phyloP scores from a whole-genome alignment of 2,113 vertebrate genomes.

The Eptesicus fuscus region DNA sequence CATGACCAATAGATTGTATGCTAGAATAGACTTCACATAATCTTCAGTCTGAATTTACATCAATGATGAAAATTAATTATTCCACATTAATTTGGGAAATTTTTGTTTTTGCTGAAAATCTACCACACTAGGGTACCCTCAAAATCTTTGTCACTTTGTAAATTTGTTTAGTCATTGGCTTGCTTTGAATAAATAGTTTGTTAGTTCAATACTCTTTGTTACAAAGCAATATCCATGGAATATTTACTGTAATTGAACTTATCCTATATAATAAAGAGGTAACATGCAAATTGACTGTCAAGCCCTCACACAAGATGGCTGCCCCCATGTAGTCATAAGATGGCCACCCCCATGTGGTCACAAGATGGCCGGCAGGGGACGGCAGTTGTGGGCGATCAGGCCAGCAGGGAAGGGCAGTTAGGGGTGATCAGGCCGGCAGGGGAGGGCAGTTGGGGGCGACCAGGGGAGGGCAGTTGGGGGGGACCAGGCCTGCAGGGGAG shows the following conservation, averaged over 20 bases:
- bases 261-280: background rate
- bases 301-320: too few species aligned
- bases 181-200: background rate
- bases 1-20: background rate
- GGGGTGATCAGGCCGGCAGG: too few species aligned
- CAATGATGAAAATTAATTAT: background rate
- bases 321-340: too few species aligned
- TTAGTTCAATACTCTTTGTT: background rate
- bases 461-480: too few species aligned
- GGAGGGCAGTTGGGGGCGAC: too few species aligned
- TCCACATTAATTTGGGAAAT: background rate
- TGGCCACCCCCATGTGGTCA: too few species aligned
- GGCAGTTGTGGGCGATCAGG: too few species aligned
- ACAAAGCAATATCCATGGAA: background rate
- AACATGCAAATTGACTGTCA: too few species aligned
- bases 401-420: too few species aligned
- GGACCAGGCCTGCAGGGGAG: too few species aligned
- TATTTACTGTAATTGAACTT: background rate
- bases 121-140: background rate
- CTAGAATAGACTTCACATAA: background rate
- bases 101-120: background rate
- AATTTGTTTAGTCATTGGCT: background rate
- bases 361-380: too few species aligned
- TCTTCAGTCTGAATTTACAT: background rate
- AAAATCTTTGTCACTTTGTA: background rate